phyloP scores from a whole-genome alignment of 1,140 invertebrate species.

The Zaprionus ghesquierei region DNA sequence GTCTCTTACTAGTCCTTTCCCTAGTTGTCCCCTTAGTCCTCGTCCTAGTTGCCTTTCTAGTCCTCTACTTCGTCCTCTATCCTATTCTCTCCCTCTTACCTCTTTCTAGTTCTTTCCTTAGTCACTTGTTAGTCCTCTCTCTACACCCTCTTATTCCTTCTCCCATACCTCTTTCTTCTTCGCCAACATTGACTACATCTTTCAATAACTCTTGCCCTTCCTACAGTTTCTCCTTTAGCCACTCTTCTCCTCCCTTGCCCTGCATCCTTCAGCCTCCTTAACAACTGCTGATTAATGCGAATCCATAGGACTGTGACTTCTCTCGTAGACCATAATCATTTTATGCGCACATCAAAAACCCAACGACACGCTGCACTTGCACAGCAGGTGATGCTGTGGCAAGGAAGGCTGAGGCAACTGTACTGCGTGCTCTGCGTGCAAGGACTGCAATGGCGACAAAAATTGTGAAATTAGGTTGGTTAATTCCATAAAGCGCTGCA shows the following conservation, averaged over 20 bases:
- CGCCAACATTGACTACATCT: too few species aligned
- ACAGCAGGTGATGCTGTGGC: background rate
- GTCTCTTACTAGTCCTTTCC: too few species aligned
- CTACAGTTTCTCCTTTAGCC: too few species aligned
- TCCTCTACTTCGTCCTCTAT: too few species aligned
- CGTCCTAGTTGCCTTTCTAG: too few species aligned
- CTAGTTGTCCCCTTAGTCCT: too few species aligned
- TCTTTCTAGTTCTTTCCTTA: too few species aligned
- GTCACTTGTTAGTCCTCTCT: too few species aligned
- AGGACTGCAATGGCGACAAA: constrained; percentile 30
- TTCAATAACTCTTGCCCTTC: too few species aligned
- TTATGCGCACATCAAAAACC: constrained; percentile 42
- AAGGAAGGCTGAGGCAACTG: background rate
- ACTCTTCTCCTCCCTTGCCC: background rate
- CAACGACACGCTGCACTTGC: background rate
- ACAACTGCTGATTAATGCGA: constrained; percentile 29
- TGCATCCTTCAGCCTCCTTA: background rate
- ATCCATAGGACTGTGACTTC: background rate
- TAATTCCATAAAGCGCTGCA: constrained; percentile 41
- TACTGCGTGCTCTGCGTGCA: background rate
- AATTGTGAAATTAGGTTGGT: constrained; percentile 39
- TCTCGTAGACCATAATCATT: constrained; percentile 59
- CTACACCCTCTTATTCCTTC: too few species aligned
- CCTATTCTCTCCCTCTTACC: too few species aligned
- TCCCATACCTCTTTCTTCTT: too few species aligned